phyloP scores from a whole-genome alignment of 2,113 vertebrate genomes.

The Lophura nycthemera region DNA sequence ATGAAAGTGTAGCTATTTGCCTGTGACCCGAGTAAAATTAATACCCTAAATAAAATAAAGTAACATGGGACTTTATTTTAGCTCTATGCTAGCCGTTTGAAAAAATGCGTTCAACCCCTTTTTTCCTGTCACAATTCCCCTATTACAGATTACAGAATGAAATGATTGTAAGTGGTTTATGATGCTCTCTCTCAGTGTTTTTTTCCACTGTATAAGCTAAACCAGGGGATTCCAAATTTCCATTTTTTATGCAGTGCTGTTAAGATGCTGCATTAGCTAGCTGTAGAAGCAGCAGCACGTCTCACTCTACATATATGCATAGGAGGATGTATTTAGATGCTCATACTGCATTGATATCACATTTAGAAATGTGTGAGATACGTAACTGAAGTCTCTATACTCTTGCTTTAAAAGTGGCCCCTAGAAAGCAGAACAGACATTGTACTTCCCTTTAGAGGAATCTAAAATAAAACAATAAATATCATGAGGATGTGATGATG shows the following conservation, averaged over 20 bases:
- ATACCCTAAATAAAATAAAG: slow-evolving; percentile 70
- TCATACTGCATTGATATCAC: slow-evolving; percentile 10
- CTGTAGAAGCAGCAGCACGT: slow-evolving; percentile 16
- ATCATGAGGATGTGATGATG: not conserved
- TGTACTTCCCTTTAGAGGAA: not conserved
- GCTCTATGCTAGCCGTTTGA: not conserved
- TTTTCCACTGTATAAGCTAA: not conserved
- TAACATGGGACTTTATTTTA: slow-evolving; percentile 44
- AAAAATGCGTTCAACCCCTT: slow-evolving; percentile 37
- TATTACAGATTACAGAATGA: slow-evolving; percentile 26
- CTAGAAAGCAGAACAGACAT: not conserved
- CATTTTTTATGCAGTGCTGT: not conserved
- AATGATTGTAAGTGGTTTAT: not conserved
- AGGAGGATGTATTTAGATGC: slow-evolving; percentile 26
- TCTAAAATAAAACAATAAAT: not conserved
- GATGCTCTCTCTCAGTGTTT: not conserved
- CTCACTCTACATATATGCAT: slow-evolving; percentile 12
- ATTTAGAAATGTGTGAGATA: not conserved
- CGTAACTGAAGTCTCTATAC: slow-evolving; percentile 11
- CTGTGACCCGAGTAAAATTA: slow-evolving; percentile 71
- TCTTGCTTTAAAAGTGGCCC: not conserved
- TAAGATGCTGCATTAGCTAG: not conserved
- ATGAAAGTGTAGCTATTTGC: slow-evolving; percentile 69
- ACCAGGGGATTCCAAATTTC: not conserved
- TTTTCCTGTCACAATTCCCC: slow-evolving; percentile 17